A percentile compares a stretch with the other conserved stretches of the same genome.
Conservation (phyloP, 2,113 vertebrate species). For the Baryphthengus martii region DNA sequence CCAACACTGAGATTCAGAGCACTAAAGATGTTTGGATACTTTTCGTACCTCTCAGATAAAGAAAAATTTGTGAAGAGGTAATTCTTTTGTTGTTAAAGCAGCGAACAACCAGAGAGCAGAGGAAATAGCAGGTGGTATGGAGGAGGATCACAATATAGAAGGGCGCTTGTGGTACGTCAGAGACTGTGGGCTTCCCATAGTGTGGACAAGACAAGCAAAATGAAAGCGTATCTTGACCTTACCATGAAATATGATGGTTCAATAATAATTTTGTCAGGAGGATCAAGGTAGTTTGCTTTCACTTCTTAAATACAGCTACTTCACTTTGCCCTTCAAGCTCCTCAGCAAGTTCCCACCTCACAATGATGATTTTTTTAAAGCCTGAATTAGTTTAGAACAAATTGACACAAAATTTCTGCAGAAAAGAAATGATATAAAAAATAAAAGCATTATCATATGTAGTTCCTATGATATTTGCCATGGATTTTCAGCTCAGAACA, state of each 20-base stretch:
- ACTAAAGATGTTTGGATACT: not conserved
- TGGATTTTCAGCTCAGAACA: not conserved
- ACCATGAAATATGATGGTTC: not conserved
- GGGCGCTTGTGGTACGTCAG: not conserved
- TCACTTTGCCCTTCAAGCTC: not conserved
- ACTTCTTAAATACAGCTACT: not conserved
- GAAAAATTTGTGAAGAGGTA: not conserved
- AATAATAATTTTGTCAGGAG: not conserved
- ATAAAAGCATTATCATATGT: not conserved
- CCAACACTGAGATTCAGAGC: not conserved
- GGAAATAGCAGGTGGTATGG: not conserved
- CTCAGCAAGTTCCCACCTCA: not conserved
- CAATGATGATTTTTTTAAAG: not conserved
- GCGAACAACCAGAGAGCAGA: accelerated
- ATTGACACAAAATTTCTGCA: not conserved
- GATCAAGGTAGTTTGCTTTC: not conserved
- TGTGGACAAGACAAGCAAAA: not conserved
- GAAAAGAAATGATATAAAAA: not conserved
- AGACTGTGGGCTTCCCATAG: not conserved
- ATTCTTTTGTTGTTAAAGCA: not conserved
- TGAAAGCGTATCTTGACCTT: not conserved
- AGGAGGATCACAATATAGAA: not conserved
- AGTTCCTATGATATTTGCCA: not conserved
- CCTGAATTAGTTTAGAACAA: not conserved
- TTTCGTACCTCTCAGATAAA: not conserved